phyloP scores from a whole-genome alignment of 1,140 invertebrate genomes.

The Caerostris darwini region DNA sequence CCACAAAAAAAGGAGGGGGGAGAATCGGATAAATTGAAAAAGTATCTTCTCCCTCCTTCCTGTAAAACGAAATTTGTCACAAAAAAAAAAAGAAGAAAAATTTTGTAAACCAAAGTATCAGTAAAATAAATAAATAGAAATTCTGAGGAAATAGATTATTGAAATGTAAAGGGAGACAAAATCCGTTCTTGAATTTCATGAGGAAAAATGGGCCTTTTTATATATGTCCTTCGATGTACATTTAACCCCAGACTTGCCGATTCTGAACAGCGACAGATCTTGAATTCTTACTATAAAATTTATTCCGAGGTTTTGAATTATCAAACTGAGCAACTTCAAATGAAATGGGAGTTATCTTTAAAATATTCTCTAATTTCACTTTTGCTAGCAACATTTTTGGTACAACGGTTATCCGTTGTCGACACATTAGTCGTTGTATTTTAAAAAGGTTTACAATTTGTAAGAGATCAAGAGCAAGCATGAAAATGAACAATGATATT shows the following conservation, averaged over 20 bases:
- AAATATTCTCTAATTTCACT: too few species aligned
- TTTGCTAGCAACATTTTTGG: too few species aligned
- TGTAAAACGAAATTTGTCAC: not conserved
- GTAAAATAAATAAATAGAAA: slow-evolving; percentile 50
- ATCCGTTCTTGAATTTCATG: slow-evolving; percentile 44
- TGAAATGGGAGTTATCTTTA: too few species aligned
- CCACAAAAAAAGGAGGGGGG: slow-evolving; percentile 52
- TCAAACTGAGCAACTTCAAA: not conserved
- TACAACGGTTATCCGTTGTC: too few species aligned
- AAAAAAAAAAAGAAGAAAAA: too few species aligned
- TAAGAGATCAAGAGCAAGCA: too few species aligned
- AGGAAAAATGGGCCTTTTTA: not conserved
- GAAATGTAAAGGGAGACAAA: slow-evolving; percentile 28
- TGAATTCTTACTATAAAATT: not conserved
- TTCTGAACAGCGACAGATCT: too few species aligned
- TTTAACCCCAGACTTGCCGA: not conserved
- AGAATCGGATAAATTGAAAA: slow-evolving; percentile 71
- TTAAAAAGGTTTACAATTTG: too few species aligned
- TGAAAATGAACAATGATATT: too few species aligned
- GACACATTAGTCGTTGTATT: too few species aligned
- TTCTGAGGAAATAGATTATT: slow-evolving; percentile 32
- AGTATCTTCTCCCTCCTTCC: slow-evolving; percentile 42
- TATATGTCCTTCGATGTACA: slow-evolving; percentile 30
- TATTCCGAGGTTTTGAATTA: not conserved
- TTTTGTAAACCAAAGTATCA: slow-evolving; percentile 60